Base-by-base conservation (phyloP, 2,888 invertebrate genomes). In the Metopia argyrocephala region DNA sequence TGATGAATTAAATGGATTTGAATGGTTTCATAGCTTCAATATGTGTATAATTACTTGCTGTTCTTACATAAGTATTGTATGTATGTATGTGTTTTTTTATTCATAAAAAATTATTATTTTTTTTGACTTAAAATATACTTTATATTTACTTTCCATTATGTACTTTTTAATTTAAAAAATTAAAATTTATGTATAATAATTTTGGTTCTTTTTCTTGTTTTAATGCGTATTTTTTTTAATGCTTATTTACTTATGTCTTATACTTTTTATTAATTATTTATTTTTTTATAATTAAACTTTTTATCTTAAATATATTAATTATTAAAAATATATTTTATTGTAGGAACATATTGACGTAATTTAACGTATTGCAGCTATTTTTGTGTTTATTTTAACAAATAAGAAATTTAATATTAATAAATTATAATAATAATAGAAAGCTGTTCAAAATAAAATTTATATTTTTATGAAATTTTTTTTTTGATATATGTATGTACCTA, bases 311-410 rank as follows among this genome's bases (percentile, higher is more conserved):
- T 78, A 81, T 78, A 78, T 75, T 78, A 78, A 78, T 78, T 81
- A 81, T 81, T 82, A 83, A 83, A 84, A 83, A 82, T 83, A 82
- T 83, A 81, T 84, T 82, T 84, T 84, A 87, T 89, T 88, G 88
- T 90, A 90, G 90, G 90, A 90, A 90, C 90, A 90, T 90, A 90
- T 90, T 90, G 90, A 90, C 90, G 88, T 88, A 88, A 90, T 89
- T 78, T 87, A 89, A 89, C 89, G 90, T 90, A 90, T 90, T 90
- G 90, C 90, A 90, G 89, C 90, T 90, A 89, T 90, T 89, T 82
- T 76, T 65, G 79, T 73, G 82, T 68, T 76, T 68, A 73, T 69
- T 78, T 83, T 73, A 61, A 52, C 20, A 31, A 54, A 66, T 52
- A 65, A 64, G 46, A 15, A 12, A 12, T 38, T 38, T 12, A 12